Evolutionary conservation across 2,113 vertebrate species (phyloP).

Genomic region (Nycticryphes semicollaris): DNA sequence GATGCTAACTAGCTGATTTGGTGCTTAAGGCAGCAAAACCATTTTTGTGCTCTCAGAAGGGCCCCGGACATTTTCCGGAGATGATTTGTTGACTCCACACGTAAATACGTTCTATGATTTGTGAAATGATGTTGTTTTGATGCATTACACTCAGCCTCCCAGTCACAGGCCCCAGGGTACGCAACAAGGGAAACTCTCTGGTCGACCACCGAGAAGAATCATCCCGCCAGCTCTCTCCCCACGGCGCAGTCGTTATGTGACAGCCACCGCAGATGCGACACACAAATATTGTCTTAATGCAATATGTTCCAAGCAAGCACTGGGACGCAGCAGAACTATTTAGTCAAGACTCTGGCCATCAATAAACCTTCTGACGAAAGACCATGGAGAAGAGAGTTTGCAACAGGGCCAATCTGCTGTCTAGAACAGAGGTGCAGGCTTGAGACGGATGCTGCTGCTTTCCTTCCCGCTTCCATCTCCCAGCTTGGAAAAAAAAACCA

Average conservation of each 20-base stretch:
- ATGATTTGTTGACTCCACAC: neutral
- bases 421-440: neutral
- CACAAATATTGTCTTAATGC: neutral
- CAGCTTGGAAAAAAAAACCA: neutral
- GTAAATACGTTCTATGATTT: neutral
- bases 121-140: neutral
- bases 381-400: neutral
- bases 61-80: neutral
- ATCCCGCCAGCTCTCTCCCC: neutral
- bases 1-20: slow-evolving; percentile 38
- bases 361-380: slow-evolving; percentile 19
- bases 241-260: neutral
- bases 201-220: neutral
- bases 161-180: neutral
- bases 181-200: neutral
- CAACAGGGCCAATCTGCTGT: neutral
- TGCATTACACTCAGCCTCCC: neutral
- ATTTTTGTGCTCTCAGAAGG: neutral
- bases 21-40: slow-evolving; percentile 29
- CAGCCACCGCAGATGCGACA: neutral
- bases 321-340: neutral
- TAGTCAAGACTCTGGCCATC: neutral
- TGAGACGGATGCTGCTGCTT: neutral
- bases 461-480: neutral
- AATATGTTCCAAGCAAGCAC: neutral